These are phyloP conservation scores for Linnaemya tessellans DNA, from an alignment of 2,888 invertebrate genomes.

Conservation along the genomic window DNA sequence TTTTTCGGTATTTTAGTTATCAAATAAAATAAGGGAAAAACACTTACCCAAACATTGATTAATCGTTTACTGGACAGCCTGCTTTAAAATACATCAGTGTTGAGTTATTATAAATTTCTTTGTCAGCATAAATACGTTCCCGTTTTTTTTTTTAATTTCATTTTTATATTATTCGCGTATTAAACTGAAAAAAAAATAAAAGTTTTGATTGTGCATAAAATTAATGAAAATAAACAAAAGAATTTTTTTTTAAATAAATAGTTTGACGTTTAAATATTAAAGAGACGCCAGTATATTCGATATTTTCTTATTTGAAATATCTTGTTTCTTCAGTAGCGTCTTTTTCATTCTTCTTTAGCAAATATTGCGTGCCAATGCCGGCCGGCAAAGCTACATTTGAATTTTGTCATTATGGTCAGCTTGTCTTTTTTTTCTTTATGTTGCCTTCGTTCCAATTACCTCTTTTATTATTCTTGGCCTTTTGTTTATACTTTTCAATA, in stretches of 20 bases:
- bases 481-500: neutral
- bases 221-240: neutral
- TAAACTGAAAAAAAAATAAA: too few relatives aligned
- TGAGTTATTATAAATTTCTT: too few relatives aligned
- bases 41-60: too few relatives aligned
- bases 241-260: neutral
- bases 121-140: too few relatives aligned
- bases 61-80: too few relatives aligned
- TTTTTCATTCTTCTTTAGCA: neutral
- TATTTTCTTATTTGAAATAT: neutral
- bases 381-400: conserved; percentile 29
- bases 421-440: neutral
- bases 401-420: neutral
- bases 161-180: too few relatives aligned
- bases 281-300: neutral
- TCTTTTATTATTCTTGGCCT: neutral
- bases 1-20: too few relatives aligned
- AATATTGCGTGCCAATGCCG: conserved; percentile 54
- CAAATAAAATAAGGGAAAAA: too few relatives aligned
- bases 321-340: neutral
- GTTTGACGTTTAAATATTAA: neutral
- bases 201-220: neutral
- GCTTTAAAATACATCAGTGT: too few relatives aligned
- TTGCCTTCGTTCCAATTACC: neutral
- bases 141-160: too few relatives aligned